These are phyloP conservation scores for Melolontha melolontha DNA, from an alignment of 2,888 invertebrate species.

Conservation along the genomic window DNA sequence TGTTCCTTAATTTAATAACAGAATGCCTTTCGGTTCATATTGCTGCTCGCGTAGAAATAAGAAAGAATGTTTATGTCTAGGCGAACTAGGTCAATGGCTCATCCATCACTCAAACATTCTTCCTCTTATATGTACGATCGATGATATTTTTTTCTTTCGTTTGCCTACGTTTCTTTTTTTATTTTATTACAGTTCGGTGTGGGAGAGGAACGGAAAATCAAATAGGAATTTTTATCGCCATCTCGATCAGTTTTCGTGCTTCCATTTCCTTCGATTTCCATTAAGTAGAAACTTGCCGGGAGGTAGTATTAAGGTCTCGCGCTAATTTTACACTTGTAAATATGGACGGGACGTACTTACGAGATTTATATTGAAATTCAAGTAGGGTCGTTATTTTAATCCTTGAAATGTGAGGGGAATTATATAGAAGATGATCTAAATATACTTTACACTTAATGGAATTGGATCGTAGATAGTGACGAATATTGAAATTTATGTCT, in stretches of 20 bases:
- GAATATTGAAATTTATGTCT: too few relatives aligned
- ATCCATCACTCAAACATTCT: slow-evolving; percentile 17
- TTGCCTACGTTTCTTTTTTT: neutral
- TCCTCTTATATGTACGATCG: neutral
- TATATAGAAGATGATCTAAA: slow-evolving; percentile 5
- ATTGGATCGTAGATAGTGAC: neutral
- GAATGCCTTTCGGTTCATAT: slow-evolving; percentile 3
- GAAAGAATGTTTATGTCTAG: slow-evolving; percentile 22
- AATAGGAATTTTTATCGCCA: slow-evolving; percentile 5
- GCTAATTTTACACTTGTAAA: slow-evolving; percentile 27
- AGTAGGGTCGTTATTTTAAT: slow-evolving; percentile 27
- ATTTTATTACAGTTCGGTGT: neutral
- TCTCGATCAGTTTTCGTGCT: slow-evolving; percentile 9
- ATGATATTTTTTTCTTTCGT: slow-evolving; percentile 7
- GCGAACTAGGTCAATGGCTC: slow-evolving; percentile 26
- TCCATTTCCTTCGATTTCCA: slow-evolving; percentile 18
- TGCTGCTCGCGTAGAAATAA: slow-evolving; percentile 20
- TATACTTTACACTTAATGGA: slow-evolving; percentile 10
- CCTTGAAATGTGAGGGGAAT: slow-evolving; percentile 7
- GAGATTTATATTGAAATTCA: slow-evolving; percentile 14
- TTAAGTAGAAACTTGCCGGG: slow-evolving; percentile 11
- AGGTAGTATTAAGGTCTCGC: slow-evolving; percentile 4
- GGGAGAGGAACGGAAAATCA: neutral
- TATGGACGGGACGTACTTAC: slow-evolving; percentile 11
- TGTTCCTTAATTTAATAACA: slow-evolving; percentile 11